Evolutionary conservation across 2,113 vertebrate species (phyloP), one percentile per base, ranked within the genome.

Genomic region (Sinocyclocheilus grahami): DNA sequence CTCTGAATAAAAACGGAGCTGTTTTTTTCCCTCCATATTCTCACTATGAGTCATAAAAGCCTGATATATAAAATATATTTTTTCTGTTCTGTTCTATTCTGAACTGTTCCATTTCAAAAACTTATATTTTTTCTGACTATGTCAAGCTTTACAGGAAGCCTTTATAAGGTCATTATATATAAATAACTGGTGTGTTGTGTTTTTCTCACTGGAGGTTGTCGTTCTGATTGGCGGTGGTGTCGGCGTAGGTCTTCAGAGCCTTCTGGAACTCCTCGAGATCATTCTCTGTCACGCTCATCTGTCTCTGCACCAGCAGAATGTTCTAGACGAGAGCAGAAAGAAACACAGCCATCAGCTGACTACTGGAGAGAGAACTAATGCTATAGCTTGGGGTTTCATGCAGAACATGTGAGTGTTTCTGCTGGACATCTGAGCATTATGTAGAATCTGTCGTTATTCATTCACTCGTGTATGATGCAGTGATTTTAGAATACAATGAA

Each of bases 221-320:
- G 88, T 94, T 93, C 88, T 98, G 96, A 88, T 93, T 92, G 0
- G 95, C 91, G 0, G 97, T 97, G 88, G 95, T 93, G 42, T 96
- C 96, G 3, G 91, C 87, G 33, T 99, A 99, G 92, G 94, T 95
- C 84, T 95, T 92, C 88, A 98, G 94, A 3, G 96, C 95, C 82
- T 93, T 95, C 83, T 89, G 95, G 85, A 99, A 98, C 86, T 96
- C 93, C 87, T 96, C 95, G 12, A 96, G 74, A 90, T 95, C 85
- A 0, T 90, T 92, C 13, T 95, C 94, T 0, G 89, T 91, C 92
- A 98, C 97, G 0, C 93, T 94, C 92, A 99, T 95, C 94, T 98
- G 96, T 90, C 97, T 96, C 94, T 99, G 98, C 3, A 96, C 96
- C 93, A 99, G 94, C 85, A 99, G 95, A 92, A 99, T 97, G 92